phyloP scores from a whole-genome alignment of 2,113 vertebrate species.

The Montifringilla adamsi region DNA sequence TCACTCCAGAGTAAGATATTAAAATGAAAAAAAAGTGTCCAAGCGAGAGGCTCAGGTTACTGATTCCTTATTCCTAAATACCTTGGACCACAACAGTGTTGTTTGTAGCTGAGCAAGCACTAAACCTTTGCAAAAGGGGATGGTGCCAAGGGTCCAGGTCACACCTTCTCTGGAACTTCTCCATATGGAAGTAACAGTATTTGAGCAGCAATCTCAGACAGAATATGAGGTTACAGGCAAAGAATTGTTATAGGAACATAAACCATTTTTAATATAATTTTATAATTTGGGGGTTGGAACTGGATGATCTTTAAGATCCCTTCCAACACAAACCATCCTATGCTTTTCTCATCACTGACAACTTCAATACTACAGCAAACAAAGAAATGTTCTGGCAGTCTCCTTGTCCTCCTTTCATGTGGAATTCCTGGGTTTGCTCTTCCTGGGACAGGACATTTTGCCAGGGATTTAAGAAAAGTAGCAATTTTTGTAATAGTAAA shows the following conservation, averaged over 20 bases:
- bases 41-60: neutral
- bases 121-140: neutral
- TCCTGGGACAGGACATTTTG: neutral
- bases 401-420: neutral
- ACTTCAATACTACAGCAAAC: neutral
- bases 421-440: neutral
- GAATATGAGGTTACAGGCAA: neutral
- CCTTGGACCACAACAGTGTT: fast-evolving
- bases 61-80: neutral
- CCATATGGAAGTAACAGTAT: neutral
- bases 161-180: neutral
- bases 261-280: neutral
- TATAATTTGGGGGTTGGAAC: neutral
- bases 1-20: neutral
- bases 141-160: neutral
- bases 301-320: neutral
- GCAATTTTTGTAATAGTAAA: neutral
- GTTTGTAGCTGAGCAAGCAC: neutral
- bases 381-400: neutral
- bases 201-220: neutral
- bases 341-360: neutral
- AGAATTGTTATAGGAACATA: neutral
- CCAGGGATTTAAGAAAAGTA: neutral
- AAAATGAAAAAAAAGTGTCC: neutral
- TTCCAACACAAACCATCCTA: neutral